phyloP scores from a whole-genome alignment of 2,113 vertebrate species.

The Triplophysa tibetana region DNA sequence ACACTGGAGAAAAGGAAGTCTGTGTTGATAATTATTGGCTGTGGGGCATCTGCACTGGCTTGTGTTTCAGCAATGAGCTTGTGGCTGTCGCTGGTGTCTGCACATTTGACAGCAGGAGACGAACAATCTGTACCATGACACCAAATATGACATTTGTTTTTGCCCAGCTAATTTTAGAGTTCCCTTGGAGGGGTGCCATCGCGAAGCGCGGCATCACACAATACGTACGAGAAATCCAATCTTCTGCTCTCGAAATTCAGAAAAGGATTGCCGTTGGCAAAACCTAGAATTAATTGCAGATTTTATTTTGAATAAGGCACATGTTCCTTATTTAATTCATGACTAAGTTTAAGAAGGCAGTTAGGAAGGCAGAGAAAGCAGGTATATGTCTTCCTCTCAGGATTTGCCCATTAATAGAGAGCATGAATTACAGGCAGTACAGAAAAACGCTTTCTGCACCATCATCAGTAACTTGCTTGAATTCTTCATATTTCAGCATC shows the following conservation, averaged over 20 bases:
- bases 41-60: conserved; percentile 45
- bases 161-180: neutral
- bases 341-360: neutral
- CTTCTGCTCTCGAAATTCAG: neutral
- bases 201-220: neutral
- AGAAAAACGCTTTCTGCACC: neutral
- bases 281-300: neutral
- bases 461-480: neutral
- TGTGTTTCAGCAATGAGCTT: conserved; percentile 50
- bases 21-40: conserved; percentile 34
- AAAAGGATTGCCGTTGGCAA: neutral
- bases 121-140: neutral
- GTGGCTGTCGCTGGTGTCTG: neutral
- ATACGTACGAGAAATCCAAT: neutral
- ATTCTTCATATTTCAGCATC: neutral
- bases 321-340: neutral
- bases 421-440: neutral
- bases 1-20: conserved; percentile 1
- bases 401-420: neutral
- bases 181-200: neutral
- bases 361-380: neutral
- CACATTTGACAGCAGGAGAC: conserved; percentile 11
- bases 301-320: neutral
- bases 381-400: neutral
- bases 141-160: neutral